Percentiles rank a stretch among this genome's conserved stretches.
Conservation (phyloP, 1,140 invertebrate genomes). For the Branchinecta lynchi region DNA sequence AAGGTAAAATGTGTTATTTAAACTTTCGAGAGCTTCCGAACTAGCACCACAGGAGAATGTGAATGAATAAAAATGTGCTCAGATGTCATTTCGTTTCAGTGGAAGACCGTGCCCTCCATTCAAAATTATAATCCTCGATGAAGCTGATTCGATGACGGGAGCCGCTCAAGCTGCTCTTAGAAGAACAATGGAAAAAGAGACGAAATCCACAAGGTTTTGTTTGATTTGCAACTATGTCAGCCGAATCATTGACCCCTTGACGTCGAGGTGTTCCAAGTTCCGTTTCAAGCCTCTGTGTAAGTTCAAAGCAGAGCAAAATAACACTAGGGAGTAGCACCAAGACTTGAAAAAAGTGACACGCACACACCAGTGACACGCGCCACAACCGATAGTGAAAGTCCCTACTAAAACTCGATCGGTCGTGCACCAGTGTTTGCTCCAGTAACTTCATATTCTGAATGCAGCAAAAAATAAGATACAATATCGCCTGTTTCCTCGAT, state of each 20-base stretch:
- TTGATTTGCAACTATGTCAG: constrained; percentile 98
- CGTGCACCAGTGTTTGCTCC: too few species aligned
- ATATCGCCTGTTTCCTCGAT: too few species aligned
- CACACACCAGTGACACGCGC: too few species aligned
- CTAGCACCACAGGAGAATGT: neutral
- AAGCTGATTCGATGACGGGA: constrained; percentile 96
- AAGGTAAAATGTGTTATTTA: too few species aligned
- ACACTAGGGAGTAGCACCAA: too few species aligned
- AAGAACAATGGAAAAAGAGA: constrained; percentile 94
- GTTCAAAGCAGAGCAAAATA: too few species aligned
- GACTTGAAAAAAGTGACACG: too few species aligned
- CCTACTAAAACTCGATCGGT: too few species aligned
- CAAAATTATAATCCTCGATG: constrained; percentile 94
- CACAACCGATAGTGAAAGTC: too few species aligned
- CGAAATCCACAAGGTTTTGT: constrained; percentile 89
- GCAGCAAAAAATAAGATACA: too few species aligned
- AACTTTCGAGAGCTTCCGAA: neutral
- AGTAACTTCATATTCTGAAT: too few species aligned
- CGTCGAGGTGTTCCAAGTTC: constrained; percentile 95
- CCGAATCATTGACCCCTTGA: constrained; percentile 91
- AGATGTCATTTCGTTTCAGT: constrained; percentile 36
- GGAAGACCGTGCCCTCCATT: constrained; percentile 78
- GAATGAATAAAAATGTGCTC: constrained; percentile 16
- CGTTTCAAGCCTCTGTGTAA: constrained; percentile 74
- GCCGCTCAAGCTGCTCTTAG: constrained; percentile 84